A percentile compares a stretch with the other conserved stretches of the same genome.
Evolutionary conservation across 2,113 vertebrate genomes (phyloP).

Genomic region (Atlantisia rogersi): DNA sequence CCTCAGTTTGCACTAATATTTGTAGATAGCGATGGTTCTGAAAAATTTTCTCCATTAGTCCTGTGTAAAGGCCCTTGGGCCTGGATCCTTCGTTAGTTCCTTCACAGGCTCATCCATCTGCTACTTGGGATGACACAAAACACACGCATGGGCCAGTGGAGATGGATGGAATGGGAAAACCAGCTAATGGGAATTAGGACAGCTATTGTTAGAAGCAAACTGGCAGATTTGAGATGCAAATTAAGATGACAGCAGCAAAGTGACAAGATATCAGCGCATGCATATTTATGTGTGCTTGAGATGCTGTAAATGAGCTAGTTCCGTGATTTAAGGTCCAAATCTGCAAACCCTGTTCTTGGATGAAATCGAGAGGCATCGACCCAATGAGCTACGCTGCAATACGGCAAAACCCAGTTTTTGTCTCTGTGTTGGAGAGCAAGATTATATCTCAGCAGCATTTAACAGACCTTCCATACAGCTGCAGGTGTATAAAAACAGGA

Average conservation of each 20-base stretch:
- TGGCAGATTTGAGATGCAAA: conserved; percentile 49
- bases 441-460: accelerated
- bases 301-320: neutral
- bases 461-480: accelerated
- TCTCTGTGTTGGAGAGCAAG: neutral
- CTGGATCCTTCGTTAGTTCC: conserved; percentile 52
- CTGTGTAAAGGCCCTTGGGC: neutral
- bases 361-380: neutral
- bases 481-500: neutral
- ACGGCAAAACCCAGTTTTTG: neutral
- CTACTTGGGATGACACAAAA: conserved; percentile 6
- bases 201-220: conserved; percentile 16
- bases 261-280: neutral
- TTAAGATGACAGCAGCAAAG: neutral
- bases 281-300: neutral
- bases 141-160: neutral
- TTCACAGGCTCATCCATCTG: conserved; percentile 52
- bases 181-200: conserved; percentile 41
- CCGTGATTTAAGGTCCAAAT: neutral
- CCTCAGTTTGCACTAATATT: neutral
- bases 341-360: neutral
- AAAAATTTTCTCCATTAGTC: neutral
- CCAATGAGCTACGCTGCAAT: neutral
- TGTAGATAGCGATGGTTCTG: neutral
- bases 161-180: neutral